These are phyloP conservation scores for Lasioglossum lativentre DNA, from an alignment of 2,888 invertebrate genomes.

Conservation along the genomic window DNA sequence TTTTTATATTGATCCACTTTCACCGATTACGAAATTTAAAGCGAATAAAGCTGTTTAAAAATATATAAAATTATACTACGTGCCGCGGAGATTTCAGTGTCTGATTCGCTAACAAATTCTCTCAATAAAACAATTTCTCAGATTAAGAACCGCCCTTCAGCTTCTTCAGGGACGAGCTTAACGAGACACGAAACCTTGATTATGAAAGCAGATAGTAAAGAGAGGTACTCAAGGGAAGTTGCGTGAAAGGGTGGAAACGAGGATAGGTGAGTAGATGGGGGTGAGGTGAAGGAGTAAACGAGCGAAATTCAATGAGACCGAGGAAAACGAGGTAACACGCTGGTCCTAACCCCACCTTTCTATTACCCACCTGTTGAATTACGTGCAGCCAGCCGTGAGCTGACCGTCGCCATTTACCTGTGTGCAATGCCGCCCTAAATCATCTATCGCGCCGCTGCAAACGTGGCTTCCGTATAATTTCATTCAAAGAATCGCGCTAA, in stretches of 20 bases:
- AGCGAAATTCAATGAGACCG: conserved; percentile 63
- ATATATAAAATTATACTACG: too few relatives aligned
- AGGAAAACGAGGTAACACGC: conserved; percentile 65
- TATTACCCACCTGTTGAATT: conserved; percentile 81
- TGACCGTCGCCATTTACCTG: conserved; percentile 68
- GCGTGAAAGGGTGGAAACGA: conserved; percentile 50
- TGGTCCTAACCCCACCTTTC: conserved; percentile 74
- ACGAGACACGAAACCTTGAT: conserved; percentile 37
- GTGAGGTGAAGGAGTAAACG: conserved; percentile 59
- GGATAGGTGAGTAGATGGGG: conserved; percentile 42
- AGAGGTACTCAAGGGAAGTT: conserved; percentile 30
- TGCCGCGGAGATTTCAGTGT: not conserved
- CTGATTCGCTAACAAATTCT: not conserved
- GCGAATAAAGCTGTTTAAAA: too few relatives aligned
- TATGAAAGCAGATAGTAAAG: conserved; percentile 25
- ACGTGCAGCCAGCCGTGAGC: conserved; percentile 62
- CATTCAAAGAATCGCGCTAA: conserved; percentile 13
- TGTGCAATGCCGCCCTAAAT: conserved; percentile 61
- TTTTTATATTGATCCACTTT: not conserved
- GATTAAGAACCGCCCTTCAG: not conserved
- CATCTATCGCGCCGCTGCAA: conserved; percentile 49
- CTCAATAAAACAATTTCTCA: not conserved
- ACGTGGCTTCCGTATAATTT: conserved; percentile 41
- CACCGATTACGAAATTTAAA: too few relatives aligned
- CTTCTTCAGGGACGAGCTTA: conserved; percentile 9